phyloP scores from a whole-genome alignment of 1,140 invertebrate species.

The Ostrea edulis region DNA sequence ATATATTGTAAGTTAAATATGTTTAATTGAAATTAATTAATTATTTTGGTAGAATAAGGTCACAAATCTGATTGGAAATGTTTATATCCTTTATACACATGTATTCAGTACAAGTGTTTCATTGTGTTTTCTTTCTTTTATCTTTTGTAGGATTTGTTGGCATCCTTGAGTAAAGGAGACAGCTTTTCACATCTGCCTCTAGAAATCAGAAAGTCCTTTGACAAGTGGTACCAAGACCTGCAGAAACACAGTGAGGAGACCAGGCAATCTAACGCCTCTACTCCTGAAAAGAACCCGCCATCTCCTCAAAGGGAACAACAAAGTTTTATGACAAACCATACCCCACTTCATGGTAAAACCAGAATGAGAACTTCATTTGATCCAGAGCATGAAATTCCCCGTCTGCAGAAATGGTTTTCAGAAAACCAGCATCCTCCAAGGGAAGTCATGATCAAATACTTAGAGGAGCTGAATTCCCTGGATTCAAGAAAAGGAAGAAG shows the following conservation, averaged over 20 bases:
- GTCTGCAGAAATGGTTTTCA: constrained; percentile 95
- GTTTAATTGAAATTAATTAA: too few species aligned
- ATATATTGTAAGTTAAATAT: too few species aligned
- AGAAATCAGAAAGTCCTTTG: constrained; percentile 77
- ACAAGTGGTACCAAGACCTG: constrained; percentile 79
- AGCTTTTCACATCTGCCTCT: constrained; percentile 71
- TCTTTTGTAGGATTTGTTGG: constrained; percentile 65
- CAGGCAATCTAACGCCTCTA: constrained; percentile 41
- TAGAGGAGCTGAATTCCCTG: constrained; percentile 93
- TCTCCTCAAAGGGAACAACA: constrained; percentile 39
- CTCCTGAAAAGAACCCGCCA: constrained; percentile 25
- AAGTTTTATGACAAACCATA: constrained; percentile 43
- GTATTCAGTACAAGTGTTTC: too few species aligned
- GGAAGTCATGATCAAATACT: constrained; percentile 93
- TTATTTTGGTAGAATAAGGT: too few species aligned
- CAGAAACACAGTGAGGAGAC: constrained; percentile 58
- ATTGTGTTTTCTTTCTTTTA: neutral
- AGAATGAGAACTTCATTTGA: constrained; percentile 89
- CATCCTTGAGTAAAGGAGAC: constrained; percentile 72
- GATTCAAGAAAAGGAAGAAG: constrained; percentile 93
- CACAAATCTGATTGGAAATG: too few species aligned
- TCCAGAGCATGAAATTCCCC: constrained; percentile 95
- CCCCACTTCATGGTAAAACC: constrained; percentile 69
- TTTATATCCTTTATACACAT: too few species aligned
- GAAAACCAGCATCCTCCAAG: constrained; percentile 95